phyloP scores from a whole-genome alignment of 1,140 invertebrate species.

The Heliothis virescens region DNA sequence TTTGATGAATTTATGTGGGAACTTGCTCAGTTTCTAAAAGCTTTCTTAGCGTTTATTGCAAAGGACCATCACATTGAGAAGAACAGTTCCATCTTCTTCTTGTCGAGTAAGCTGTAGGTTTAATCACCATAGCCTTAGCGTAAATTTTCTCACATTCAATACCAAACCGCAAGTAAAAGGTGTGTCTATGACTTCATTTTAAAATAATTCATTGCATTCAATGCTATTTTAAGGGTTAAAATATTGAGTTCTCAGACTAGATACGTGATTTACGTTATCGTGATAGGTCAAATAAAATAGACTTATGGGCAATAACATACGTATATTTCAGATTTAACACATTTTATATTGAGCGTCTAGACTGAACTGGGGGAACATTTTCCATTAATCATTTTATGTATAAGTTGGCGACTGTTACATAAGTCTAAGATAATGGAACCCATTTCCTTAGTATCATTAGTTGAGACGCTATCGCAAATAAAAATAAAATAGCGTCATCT shows the following conservation, averaged over 20 bases:
- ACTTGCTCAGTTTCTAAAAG: too few relatives aligned
- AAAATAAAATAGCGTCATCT: not conserved
- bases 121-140: too few relatives aligned
- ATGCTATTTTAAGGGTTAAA: not conserved
- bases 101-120: too few relatives aligned
- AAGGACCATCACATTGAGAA: too few relatives aligned
- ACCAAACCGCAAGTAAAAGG: not conserved
- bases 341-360: not conserved
- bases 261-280: not conserved
- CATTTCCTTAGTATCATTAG: too few relatives aligned
- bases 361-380: not conserved
- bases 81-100: too few relatives aligned
- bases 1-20: too few relatives aligned
- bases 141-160: too few relatives aligned
- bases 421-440: too few relatives aligned
- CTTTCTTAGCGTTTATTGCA: too few relatives aligned
- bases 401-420: too few relatives aligned
- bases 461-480: not conserved
- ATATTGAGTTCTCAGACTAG: constrained; percentile 4
- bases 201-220: constrained; percentile 1
- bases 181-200: constrained; percentile 2
- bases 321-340: not conserved
- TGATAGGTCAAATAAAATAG: constrained; percentile 15
- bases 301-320: not conserved
- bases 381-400: not conserved